Evolutionary conservation across 2,113 vertebrate genomes (phyloP).

Genomic region (Bagarius yarrelli): DNA sequence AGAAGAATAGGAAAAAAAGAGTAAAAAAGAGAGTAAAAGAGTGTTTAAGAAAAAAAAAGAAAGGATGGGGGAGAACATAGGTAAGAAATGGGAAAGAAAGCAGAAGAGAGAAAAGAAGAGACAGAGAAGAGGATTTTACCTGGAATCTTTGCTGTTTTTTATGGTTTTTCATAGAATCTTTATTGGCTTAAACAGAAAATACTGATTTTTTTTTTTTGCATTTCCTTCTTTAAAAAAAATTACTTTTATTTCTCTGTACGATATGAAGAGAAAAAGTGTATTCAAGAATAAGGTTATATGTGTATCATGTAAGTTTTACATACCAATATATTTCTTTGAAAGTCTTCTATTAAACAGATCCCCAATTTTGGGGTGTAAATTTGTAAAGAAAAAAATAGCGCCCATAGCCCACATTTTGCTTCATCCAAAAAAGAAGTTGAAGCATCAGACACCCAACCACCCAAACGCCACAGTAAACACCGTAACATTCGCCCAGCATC

Average conservation of each 20-base stretch:
- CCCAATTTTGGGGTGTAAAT: too few relatives aligned
- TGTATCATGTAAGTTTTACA: neutral
- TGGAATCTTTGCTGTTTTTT: neutral
- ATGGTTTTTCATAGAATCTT: neutral
- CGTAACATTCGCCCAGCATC: too few relatives aligned
- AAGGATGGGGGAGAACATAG: neutral
- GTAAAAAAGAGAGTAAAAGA: neutral
- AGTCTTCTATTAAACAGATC: too few relatives aligned
- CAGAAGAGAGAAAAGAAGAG: neutral
- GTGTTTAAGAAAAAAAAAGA: neutral
- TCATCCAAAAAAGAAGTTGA: too few relatives aligned
- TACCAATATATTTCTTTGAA: neutral
- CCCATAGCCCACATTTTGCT: too few relatives aligned
- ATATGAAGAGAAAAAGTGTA: neutral
- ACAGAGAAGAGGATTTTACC: neutral
- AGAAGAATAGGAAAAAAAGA: neutral
- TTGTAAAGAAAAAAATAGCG: too few relatives aligned
- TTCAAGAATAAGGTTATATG: neutral
- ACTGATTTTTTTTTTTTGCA: neutral
- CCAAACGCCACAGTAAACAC: too few relatives aligned
- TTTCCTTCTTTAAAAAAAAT: too few relatives aligned
- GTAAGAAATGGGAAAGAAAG: neutral
- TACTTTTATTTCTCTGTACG: neutral
- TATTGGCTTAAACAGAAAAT: too few relatives aligned
- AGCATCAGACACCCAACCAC: too few relatives aligned